Percentiles rank a stretch among this genome's conserved stretches.
Evolutionary conservation across 2,113 vertebrate genomes (phyloP).

Genomic region (Menura novaehollandiae): DNA sequence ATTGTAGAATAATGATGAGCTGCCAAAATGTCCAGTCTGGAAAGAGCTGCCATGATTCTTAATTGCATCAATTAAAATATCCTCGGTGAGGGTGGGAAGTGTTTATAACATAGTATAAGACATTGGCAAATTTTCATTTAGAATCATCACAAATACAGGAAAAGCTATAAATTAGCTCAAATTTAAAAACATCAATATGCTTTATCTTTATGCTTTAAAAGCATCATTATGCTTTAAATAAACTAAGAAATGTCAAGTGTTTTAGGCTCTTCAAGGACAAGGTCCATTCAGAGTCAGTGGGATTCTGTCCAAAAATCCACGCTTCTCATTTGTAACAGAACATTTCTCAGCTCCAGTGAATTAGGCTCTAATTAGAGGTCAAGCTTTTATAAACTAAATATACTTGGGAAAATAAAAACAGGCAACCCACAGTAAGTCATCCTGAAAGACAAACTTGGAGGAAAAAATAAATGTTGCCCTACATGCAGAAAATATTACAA

Average conservation of each 20-base stretch:
- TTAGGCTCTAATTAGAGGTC: constrained; percentile 23
- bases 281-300: neutral
- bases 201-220: no score
- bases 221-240: neutral
- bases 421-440: neutral
- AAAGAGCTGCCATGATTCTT: neutral
- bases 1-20: neutral
- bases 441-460: neutral
- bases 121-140: neutral
- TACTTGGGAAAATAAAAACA: neutral
- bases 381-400: neutral
- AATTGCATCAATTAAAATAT: neutral
- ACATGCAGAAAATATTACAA: constrained; percentile 11
- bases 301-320: neutral
- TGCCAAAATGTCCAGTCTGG: neutral
- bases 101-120: neutral
- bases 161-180: neutral
- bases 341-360: neutral
- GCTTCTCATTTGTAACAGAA: neutral
- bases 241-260: neutral
- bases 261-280: neutral
- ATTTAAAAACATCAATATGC: neutral
- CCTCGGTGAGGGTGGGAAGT: neutral
- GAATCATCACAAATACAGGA: neutral
- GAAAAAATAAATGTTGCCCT: neutral